phyloP scores from a whole-genome alignment of 2,797 vertebrate species.

The Pangasius macronema region DNA sequence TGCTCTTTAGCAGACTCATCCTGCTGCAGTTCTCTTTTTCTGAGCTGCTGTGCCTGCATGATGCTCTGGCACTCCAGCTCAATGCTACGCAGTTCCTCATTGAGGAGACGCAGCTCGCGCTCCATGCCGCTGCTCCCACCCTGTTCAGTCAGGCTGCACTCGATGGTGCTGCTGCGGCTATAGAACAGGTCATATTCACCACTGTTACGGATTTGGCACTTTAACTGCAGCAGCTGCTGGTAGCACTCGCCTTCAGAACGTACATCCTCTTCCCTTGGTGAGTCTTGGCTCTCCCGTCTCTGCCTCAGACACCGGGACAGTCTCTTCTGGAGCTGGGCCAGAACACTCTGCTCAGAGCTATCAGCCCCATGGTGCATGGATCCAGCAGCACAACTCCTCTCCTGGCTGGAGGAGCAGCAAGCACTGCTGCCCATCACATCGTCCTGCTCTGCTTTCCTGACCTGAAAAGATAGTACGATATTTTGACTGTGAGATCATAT shows the following conservation, averaged over 20 bases:
- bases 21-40: slow-evolving; percentile 66
- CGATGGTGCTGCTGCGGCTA: slow-evolving; percentile 88
- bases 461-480: slow-evolving; percentile 54
- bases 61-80: slow-evolving; percentile 96
- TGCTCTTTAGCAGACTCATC: slow-evolving; percentile 67
- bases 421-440: slow-evolving; percentile 81
- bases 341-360: slow-evolving; percentile 85
- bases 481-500: not conserved
- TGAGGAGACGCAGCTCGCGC: slow-evolving; percentile 91
- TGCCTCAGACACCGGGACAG: slow-evolving; percentile 75
- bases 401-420: slow-evolving; percentile 86
- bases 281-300: slow-evolving; percentile 70
- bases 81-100: slow-evolving; percentile 93
- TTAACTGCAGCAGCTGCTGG: slow-evolving; percentile 91
- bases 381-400: slow-evolving; percentile 69
- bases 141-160: slow-evolving; percentile 82
- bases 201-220: slow-evolving; percentile 91
- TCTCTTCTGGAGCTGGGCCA: slow-evolving; percentile 77
- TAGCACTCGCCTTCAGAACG: slow-evolving; percentile 85
- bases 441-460: slow-evolving; percentile 85
- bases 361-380: slow-evolving; percentile 77
- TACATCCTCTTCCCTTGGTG: slow-evolving; percentile 64
- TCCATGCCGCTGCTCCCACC: slow-evolving; percentile 76
- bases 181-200: slow-evolving; percentile 93
- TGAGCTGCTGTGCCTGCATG: slow-evolving; percentile 91